Base-by-base conservation (phyloP, 1,140 invertebrate genomes). In the Pogonognathellus flavescens region DNA sequence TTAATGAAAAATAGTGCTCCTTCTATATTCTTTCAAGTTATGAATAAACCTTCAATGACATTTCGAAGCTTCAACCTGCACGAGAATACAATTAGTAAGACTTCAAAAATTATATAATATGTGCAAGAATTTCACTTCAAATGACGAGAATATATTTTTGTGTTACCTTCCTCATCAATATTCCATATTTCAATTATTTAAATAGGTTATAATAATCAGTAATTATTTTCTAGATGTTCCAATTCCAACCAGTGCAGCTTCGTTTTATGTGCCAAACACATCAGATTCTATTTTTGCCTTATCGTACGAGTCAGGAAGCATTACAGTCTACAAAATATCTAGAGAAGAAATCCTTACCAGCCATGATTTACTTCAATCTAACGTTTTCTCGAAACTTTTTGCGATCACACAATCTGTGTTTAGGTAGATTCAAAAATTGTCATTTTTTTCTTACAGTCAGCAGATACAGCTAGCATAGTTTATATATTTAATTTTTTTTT, bases 331-430 rank as follows among this genome's bases (percentile, higher is more conserved):
- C 22, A 86, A 86, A 80, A 53, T 88, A 22, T 59, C 83, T n/a
- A 87, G 70, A 66, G 85, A 87, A 52, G 88, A 89, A 72, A 82
- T 41, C 20, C 16, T 89, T 1, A 84, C 62, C 11, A 66, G 14
- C n/a, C 86, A 85, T 57, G 88, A 89, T 80, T 82, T 89, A 10
- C 22, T 86, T n/a, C 88, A 89, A 59, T 16, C 87, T 18, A 89
- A 89, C 62, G 3, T 89, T 11, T 83, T 89, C 52, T 25, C 84
- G 1, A 81, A 86, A 22, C 53, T 86, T 9, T 84, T 72, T 0
- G 84, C 82, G 49, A 87, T 83, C 31, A 84, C 83, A 5, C 83
- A 83, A 52, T 82, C 86, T 8, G 41, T 85, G 52, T 31, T 88
- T 11, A 70, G 85, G 88, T 88, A 87, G 52, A 18, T 1, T 41